Conservation (phyloP, 2,888 invertebrate genomes). For the Labia minor region DNA sequence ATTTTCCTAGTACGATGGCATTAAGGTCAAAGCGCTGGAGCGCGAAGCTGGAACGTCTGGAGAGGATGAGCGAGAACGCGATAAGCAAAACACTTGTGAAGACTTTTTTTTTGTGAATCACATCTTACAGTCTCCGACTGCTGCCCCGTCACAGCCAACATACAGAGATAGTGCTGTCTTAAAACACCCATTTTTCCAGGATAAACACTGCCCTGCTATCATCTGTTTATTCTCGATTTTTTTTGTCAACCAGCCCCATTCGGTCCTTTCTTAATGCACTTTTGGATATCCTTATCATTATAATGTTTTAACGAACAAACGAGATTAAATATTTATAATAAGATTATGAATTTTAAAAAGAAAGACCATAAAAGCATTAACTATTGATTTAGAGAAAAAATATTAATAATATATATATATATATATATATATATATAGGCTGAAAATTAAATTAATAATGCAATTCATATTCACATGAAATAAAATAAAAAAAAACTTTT, state of each 20-base stretch:
- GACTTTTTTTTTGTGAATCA: background rate
- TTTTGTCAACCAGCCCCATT: background rate
- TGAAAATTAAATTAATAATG: no score
- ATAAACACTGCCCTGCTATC: background rate
- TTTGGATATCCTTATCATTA: background rate
- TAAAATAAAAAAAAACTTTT: no score
- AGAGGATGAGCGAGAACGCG: slow-evolving; percentile 1
- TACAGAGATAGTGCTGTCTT: slow-evolving; percentile 1
- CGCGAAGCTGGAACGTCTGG: slow-evolving; percentile 13
- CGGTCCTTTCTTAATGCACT: background rate
- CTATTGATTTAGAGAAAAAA: no score
- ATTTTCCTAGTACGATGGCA: background rate
- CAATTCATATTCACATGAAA: no score
- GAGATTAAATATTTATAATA: slow-evolving; percentile 13
- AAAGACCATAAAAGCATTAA: background rate
- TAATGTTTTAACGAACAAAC: background rate
- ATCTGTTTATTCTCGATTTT: background rate
- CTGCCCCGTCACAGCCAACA: background rate
- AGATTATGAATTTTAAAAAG: background rate
- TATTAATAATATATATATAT: no score
- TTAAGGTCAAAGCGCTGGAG: slow-evolving; percentile 13
- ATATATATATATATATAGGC: no score
- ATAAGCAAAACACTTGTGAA: background rate
- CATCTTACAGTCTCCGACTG: background rate
- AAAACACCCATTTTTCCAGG: background rate